Conservation (phyloP, 2,797 vertebrate species). For the Parauchenoglanis punctatus region DNA sequence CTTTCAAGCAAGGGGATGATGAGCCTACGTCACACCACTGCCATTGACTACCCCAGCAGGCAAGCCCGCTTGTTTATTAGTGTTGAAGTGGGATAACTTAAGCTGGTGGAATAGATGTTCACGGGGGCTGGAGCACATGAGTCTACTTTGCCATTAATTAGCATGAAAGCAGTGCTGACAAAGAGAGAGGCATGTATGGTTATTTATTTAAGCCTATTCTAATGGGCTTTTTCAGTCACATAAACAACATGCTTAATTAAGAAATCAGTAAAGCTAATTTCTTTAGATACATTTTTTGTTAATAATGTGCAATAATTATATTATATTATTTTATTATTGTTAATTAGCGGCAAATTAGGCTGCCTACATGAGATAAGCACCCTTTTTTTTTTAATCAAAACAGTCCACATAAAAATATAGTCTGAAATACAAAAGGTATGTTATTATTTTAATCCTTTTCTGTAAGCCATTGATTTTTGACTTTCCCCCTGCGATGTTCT, state of each 20-base stretch:
- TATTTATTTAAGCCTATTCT: constrained; percentile 45
- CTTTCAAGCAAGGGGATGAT: constrained; percentile 46
- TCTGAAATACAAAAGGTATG: constrained; percentile 13
- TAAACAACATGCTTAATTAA: constrained; percentile 21
- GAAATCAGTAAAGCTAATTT: constrained; percentile 15
- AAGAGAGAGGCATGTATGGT: constrained; percentile 43
- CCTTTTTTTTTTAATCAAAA: not conserved
- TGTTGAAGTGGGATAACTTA: constrained; percentile 49
- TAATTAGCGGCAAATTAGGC: not conserved
- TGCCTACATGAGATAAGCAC: not conserved
- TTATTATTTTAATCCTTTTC: constrained; percentile 2
- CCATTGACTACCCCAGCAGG: constrained; percentile 42
- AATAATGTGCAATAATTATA: not conserved
- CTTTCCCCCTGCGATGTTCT: not conserved
- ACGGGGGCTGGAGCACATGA: constrained; percentile 36
- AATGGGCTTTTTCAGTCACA: constrained; percentile 23
- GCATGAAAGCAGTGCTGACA: constrained; percentile 42
- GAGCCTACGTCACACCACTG: constrained; percentile 43
- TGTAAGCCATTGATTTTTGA: not conserved
- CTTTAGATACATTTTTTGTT: not conserved
- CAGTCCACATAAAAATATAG: not conserved
- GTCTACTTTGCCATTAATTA: constrained; percentile 45
- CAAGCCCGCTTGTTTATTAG: constrained; percentile 48
- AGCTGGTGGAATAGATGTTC: constrained; percentile 43
- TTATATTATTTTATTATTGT: not conserved